A percentile compares a stretch with the other conserved stretches of the same genome.
Evolutionary conservation across 2,888 invertebrate genomes (phyloP).

Genomic region (Lathronympha strigana): DNA sequence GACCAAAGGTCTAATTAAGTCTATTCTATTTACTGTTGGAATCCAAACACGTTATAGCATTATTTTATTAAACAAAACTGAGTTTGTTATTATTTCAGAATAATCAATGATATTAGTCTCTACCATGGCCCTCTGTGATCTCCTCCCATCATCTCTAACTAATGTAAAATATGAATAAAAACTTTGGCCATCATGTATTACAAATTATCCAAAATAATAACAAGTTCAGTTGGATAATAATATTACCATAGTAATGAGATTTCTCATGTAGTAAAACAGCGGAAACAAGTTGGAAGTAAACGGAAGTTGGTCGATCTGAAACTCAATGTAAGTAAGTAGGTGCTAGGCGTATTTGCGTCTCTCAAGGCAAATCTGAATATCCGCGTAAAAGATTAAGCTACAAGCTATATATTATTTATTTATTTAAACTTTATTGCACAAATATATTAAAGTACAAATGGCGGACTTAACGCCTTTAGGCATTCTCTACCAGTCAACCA

Average conservation of each 20-base stretch:
- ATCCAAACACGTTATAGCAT: too few relatives aligned
- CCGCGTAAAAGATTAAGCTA: not conserved
- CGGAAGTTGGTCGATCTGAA: conserved; percentile 54
- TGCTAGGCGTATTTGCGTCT: conserved; percentile 25
- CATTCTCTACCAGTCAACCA: too few relatives aligned
- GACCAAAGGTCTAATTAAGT: too few relatives aligned
- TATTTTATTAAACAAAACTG: too few relatives aligned
- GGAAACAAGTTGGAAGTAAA: conserved; percentile 62
- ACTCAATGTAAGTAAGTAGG: conserved; percentile 32
- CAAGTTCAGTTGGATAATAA: conserved; percentile 39
- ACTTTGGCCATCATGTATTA: not conserved
- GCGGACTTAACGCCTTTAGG: too few relatives aligned
- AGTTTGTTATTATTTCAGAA: too few relatives aligned
- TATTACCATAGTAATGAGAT: conserved; percentile 55
- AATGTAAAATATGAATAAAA: not conserved
- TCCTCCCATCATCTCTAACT: not conserved
- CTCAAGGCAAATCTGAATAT: conserved; percentile 33
- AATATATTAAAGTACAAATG: too few relatives aligned
- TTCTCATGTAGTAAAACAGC: conserved; percentile 56
- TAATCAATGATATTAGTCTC: too few relatives aligned
- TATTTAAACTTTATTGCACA: too few relatives aligned
- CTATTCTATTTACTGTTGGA: too few relatives aligned
- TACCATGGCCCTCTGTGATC: not conserved
- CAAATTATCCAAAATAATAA: conserved; percentile 7
- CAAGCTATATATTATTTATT: too few relatives aligned